A percentile compares a stretch with the other conserved stretches of the same genome.
Evolutionary conservation across 1,140 invertebrate genomes (phyloP).

Genomic region (Bilobella aurantiaca): DNA sequence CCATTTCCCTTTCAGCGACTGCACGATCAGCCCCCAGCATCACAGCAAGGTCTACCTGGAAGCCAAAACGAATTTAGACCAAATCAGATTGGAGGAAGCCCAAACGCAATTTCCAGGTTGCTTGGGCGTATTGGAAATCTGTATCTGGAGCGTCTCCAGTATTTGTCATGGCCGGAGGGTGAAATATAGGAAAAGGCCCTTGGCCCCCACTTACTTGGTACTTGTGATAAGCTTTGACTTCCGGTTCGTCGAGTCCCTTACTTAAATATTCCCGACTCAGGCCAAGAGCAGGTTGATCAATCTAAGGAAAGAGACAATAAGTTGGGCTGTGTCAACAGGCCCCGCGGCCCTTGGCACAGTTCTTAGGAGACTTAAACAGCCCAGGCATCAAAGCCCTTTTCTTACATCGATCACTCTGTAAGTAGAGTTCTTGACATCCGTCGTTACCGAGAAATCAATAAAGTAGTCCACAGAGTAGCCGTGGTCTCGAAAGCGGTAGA

Average conservation of each 20-base stretch:
- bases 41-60: conserved; percentile 58
- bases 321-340: too few species aligned
- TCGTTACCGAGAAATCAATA: conserved; percentile 79
- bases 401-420: conserved; percentile 75
- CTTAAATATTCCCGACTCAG: conserved; percentile 78
- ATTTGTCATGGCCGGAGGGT: too few species aligned
- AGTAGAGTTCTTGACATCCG: conserved; percentile 83
- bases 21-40: conserved; percentile 68
- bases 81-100: background rate
- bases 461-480: conserved; percentile 85
- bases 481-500: conserved; percentile 62
- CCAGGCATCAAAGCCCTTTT: too few species aligned
- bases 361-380: too few species aligned
- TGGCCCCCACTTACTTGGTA: conserved; percentile 54
- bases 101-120: background rate
- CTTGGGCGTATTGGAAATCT: background rate
- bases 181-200: too few species aligned
- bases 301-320: too few species aligned
- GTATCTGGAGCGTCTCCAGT: too few species aligned
- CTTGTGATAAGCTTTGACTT: conserved; percentile 65
- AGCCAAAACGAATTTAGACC: conserved; percentile 35
- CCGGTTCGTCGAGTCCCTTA: conserved; percentile 65
- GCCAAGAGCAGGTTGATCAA: conserved; percentile 84
- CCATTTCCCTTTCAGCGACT: conserved; percentile 60
- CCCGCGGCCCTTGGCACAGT: too few species aligned